Evolutionary conservation across 2,113 vertebrate genomes (phyloP).

Genomic region (Notarius lentiginosus): DNA sequence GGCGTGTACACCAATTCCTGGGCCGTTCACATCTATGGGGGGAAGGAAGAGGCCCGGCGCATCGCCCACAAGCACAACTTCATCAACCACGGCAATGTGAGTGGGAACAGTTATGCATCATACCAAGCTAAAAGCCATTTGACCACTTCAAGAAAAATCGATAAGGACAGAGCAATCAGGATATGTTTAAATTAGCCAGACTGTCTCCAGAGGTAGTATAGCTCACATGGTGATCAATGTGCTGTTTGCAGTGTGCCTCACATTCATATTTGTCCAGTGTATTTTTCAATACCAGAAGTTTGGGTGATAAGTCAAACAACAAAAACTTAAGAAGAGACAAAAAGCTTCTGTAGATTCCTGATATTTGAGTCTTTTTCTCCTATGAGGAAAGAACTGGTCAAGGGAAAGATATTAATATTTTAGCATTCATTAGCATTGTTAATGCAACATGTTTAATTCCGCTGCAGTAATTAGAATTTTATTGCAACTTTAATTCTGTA

Average conservation of each 20-base stretch:
- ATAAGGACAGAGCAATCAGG: background rate
- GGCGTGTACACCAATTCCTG: constrained; percentile 90
- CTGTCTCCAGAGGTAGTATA: background rate
- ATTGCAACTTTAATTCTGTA: background rate
- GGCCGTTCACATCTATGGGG: constrained; percentile 84
- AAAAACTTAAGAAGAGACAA: background rate
- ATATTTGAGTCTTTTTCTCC: background rate
- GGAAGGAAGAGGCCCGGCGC: constrained; percentile 78
- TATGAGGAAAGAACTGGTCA: background rate
- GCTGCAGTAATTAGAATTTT: background rate
- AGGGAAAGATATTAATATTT: background rate
- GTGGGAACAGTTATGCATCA: constrained; percentile 53
- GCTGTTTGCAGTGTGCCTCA: background rate
- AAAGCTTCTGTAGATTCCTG: background rate
- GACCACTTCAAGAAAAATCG: background rate
- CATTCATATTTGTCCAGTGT: background rate
- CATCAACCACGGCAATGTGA: constrained; percentile 85
- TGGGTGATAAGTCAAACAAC: background rate
- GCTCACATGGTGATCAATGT: background rate
- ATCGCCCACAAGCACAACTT: constrained; percentile 89
- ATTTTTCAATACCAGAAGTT: background rate
- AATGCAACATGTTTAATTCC: background rate
- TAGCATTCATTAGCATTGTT: constrained; percentile 4
- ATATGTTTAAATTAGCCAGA: constrained; percentile 4
- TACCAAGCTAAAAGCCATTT: constrained; percentile 7